These are phyloP conservation scores for Nesospiza acunhae DNA, from an alignment of 2,113 vertebrate species.

Conservation along the genomic window DNA sequence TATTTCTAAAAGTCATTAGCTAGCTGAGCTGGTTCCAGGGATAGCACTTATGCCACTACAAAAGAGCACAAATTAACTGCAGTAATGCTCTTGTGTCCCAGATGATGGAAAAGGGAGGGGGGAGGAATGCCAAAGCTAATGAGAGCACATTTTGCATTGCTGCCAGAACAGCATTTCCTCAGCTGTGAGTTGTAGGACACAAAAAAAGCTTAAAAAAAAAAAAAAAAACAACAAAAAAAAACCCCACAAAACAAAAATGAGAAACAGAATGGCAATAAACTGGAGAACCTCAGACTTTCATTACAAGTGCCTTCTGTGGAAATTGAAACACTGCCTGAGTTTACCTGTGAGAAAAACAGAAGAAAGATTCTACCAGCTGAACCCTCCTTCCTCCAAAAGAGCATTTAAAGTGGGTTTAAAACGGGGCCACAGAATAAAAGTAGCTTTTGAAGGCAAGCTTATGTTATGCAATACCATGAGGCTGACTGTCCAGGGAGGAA, in stretches of 20 bases:
- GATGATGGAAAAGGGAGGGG: background rate
- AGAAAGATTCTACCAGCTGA: background rate
- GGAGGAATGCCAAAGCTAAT: background rate
- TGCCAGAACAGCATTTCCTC: constrained; percentile 28
- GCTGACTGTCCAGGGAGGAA: background rate
- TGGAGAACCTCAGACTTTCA: background rate
- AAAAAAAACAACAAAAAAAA: background rate
- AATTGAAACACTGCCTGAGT: background rate
- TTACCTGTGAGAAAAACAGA: background rate
- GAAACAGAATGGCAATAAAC: background rate
- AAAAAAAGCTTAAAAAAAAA: background rate
- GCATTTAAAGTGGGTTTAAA: background rate
- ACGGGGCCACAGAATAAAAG: background rate
- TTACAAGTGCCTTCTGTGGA: background rate
- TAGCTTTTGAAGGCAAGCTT: background rate
- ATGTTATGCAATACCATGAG: background rate
- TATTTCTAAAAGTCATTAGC: constrained; percentile 47
- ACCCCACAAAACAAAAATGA: accelerated
- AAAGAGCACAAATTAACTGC: constrained; percentile 48
- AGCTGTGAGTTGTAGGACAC: background rate
- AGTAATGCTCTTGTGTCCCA: constrained; percentile 34
- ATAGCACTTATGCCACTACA: background rate
- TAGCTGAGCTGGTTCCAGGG: constrained; percentile 29
- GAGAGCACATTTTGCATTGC: background rate
- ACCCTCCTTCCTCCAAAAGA: background rate